Percentiles rank a stretch among this genome's conserved stretches.
Evolutionary conservation across 2,888 invertebrate genomes (phyloP).

Genomic region (Xestia ashworthii): DNA sequence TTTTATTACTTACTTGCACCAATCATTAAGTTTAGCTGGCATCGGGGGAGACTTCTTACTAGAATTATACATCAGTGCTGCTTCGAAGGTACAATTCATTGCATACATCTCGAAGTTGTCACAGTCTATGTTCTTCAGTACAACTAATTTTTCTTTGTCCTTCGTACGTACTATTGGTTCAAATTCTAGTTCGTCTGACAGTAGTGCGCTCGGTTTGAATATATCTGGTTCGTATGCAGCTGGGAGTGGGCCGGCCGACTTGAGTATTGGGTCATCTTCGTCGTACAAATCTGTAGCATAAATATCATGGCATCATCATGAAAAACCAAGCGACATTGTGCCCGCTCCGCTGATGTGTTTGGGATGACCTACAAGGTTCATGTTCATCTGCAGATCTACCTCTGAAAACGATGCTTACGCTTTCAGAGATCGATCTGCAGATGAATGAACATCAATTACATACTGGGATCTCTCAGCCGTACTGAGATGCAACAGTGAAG

Average conservation of each 20-base stretch:
- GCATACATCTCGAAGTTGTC: conserved; percentile 79
- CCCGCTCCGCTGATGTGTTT: neutral
- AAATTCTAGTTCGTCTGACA: conserved; percentile 72
- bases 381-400: too few relatives aligned
- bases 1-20: conserved; percentile 76
- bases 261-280: conserved; percentile 64
- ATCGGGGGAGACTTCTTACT: conserved; percentile 79
- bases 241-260: conserved; percentile 8
- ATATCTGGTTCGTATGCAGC: conserved; percentile 67
- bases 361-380: neutral
- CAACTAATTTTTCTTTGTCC: conserved; percentile 67
- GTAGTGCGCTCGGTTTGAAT: too few relatives aligned
- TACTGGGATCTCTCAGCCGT: fast-evolving
- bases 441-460: neutral
- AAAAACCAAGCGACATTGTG: neutral
- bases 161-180: conserved; percentile 73
- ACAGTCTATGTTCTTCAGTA: conserved; percentile 77
- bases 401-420: too few relatives aligned
- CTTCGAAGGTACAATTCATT: conserved; percentile 78
- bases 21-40: conserved; percentile 78
- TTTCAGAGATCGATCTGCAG: neutral
- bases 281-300: conserved; percentile 69
- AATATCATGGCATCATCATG: neutral
- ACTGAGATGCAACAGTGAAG: neutral
- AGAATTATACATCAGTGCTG: conserved; percentile 81